Evolutionary conservation across 2,888 invertebrate species (phyloP).

Genomic region (Lutraria lutraria): DNA sequence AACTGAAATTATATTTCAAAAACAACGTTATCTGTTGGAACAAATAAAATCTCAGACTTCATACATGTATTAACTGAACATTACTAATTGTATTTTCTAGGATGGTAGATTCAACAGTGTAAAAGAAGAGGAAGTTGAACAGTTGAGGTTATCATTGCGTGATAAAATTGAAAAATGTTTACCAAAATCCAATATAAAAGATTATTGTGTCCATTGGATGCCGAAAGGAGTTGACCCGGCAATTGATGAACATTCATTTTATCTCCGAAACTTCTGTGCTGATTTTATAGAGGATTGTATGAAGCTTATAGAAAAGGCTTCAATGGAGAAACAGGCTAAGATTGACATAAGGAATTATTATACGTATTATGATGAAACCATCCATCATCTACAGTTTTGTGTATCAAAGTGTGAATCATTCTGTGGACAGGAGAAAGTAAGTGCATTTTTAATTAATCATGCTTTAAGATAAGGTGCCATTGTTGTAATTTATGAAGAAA

Average conservation of each 20-base stretch:
- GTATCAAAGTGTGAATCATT: constrained; percentile 81
- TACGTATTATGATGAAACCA: constrained; percentile 78
- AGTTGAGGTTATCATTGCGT: constrained; percentile 64
- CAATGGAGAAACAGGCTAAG: constrained; percentile 58
- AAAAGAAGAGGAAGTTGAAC: constrained; percentile 72
- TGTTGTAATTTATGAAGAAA: too few species aligned
- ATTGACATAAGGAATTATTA: constrained; percentile 79
- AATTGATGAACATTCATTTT: constrained; percentile 72
- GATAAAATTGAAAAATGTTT: constrained; percentile 67
- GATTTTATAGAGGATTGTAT: constrained; percentile 75
- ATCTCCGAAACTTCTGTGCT: constrained; percentile 77
- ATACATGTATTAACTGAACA: neutral
- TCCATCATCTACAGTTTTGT: constrained; percentile 84
- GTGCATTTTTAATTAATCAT: constrained; percentile 33
- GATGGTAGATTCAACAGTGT: constrained; percentile 55
- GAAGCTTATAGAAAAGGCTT: constrained; percentile 72
- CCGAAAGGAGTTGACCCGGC: constrained; percentile 77
- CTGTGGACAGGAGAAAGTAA: constrained; percentile 81
- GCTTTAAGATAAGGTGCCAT: too few species aligned
- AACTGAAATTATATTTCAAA: too few species aligned
- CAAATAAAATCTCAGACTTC: neutral
- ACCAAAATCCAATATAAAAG: constrained; percentile 50
- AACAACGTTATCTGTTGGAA: too few species aligned
- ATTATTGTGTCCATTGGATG: constrained; percentile 72
- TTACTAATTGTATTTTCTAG: constrained; percentile 30